Evolutionary conservation across 1,140 invertebrate genomes (phyloP), one percentile per base, ranked within the genome.

Genomic region (Chironomus striatipennis): DNA sequence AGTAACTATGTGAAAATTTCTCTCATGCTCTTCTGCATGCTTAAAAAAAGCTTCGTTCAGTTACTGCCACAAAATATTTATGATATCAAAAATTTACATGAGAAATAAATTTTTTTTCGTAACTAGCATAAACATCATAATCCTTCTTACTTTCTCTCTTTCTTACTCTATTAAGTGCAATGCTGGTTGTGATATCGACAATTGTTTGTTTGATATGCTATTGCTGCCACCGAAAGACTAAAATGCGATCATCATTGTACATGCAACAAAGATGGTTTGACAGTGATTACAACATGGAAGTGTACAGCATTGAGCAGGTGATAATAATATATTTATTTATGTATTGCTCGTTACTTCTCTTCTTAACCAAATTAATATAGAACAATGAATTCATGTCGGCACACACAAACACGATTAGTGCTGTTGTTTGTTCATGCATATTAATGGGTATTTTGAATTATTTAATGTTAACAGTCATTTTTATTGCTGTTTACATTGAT

Each of bases 301-400:
- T 88, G 65, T 88, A 88, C 80, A 88, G 87, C 73, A 86, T 88
- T 43, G 87, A 88, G 76, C 85, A 86, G 83, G 87, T 88, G 81
- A 85, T 81, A 80, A 76, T 76, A 47, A 24, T 20, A 70, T 17
- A 10, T 18, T 17, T 20, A 20, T 10, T 24, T 21, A 70, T 72
- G 20, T 24, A 72, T 34, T 34, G 24, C 5, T 34, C 24, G 24
- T 34, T 34, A 34, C 24, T 34, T 5, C 5, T 34, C 5, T 34
- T 34, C 5, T 34, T 34, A 34, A 5, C 24, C 34, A 24, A 17
- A 24, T 72, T 17, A 15, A 24, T 12, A 18, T 20, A 72, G n/a
- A 72, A 72, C 12, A 18, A 24, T 72, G 17, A 42, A 72, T 17
- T 21, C 70, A 72, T 24, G 20, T 72, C 20, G 18, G 9, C 64